Evolutionary conservation across 2,797 vertebrate genomes (phyloP).

Genomic region (Podargus strigoides): DNA sequence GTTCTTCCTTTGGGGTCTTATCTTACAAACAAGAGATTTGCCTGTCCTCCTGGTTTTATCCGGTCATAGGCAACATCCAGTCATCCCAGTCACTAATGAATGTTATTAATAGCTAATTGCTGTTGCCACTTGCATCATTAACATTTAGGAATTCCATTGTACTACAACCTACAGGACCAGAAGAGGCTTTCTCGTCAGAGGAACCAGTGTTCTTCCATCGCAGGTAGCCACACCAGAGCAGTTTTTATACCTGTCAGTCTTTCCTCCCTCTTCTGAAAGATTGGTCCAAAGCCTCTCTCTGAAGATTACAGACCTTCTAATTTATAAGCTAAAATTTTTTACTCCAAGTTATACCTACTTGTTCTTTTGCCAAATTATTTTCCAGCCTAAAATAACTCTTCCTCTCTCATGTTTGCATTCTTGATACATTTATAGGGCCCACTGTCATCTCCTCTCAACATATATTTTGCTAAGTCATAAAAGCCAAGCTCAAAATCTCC

Average conservation of each 20-base stretch:
- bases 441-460: not conserved
- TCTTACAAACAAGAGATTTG: not conserved
- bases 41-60: not conserved
- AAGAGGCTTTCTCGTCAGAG: not conserved
- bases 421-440: not conserved
- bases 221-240: not conserved
- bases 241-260: not conserved
- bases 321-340: not conserved
- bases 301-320: not conserved
- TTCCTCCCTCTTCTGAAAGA: not conserved
- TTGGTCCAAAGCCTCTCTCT: not conserved
- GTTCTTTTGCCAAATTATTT: not conserved
- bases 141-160: not conserved
- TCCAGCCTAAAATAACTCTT: not conserved
- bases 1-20: not conserved
- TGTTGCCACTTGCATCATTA: not conserved
- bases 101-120: not conserved
- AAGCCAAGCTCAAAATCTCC: not conserved
- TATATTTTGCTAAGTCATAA: not conserved
- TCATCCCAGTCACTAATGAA: not conserved
- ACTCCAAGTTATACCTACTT: not conserved
- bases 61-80: not conserved
- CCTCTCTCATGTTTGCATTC: not conserved
- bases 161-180: not conserved
- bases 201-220: not conserved